Base-by-base conservation (phyloP, 53 echinoderm and acorn worm genomes). In the Stichopus horrens region DNA sequence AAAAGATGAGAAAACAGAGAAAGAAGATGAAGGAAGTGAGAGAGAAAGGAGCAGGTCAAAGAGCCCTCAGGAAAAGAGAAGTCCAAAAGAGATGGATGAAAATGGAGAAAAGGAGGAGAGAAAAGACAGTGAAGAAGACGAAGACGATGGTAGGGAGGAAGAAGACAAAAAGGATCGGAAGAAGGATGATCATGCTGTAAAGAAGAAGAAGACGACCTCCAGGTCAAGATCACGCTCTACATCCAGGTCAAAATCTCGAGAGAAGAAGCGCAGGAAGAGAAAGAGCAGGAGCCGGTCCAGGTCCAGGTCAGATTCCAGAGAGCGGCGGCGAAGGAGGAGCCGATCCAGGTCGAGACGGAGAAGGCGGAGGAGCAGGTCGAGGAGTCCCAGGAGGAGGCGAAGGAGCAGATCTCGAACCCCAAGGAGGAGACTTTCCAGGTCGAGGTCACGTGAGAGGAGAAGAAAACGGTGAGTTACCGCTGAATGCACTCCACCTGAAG, bases 381-480 rank as follows among this genome's bases (percentile, higher is more conserved):
- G 89, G 89, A 91, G 89, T 19, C 88, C 90, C 2, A 90, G 76
- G 68, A 84, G 86, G 53, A 87, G 78, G 21, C 75, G 76, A 66
- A 85, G 90, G 8, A 84, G 76, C 52, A 84, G 94, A 55, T 94
- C 92, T 87, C 73, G 89, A 71, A 92, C 92, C 8, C 83, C 90
- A 51, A 90, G 88, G 53, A 90, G 94, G 19, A 90, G 91, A 66
- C 77, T 88, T 23, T 94, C 93, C 55, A 83, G 89, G 52, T 95
- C 97, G 9, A 83, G 83, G 74, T 92, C 94, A 23, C 94, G 92
- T 74, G 80, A 87, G n/a, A 89, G 90, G 78, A 95, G 82, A 57
- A 78, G 90, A 6, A 92, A 86, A 37, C 86, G 92, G 81, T 78
- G 57, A 68, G 60, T 9, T 21, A 77, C 56, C 22, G 8, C 6